Percentiles rank a stretch among this genome's conserved stretches.
These are phyloP conservation scores for Megatriorchis doriae DNA, from an alignment of 2,113 vertebrate genomes.

Conservation along the genomic window DNA sequence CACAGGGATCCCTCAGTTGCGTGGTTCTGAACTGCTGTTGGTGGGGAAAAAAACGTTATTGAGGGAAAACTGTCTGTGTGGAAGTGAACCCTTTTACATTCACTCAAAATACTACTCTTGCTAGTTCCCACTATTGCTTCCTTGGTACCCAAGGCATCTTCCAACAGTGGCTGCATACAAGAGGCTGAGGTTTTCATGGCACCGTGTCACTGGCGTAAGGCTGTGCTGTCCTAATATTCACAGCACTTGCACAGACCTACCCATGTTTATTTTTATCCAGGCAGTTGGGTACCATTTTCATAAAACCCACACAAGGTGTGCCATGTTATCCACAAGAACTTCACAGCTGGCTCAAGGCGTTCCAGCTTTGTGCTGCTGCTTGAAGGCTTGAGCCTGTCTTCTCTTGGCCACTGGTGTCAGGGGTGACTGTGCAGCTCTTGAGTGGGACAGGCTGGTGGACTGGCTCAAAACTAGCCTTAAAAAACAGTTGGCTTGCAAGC, in stretches of 20 bases:
- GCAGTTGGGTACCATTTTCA: not conserved
- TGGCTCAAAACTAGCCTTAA: not conserved
- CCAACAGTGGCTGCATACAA: not conserved
- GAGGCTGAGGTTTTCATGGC: not conserved
- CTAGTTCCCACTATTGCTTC: not conserved
- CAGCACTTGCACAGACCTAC: not conserved
- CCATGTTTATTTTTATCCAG: not conserved
- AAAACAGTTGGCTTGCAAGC: not conserved
- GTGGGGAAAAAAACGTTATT: not conserved
- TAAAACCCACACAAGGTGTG: not conserved
- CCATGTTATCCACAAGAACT: not conserved
- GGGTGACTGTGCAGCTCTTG: not conserved
- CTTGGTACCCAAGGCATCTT: not conserved
- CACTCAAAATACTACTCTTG: not conserved
- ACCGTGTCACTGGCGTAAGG: rapidly evolving
- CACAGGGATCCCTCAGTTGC: not conserved
- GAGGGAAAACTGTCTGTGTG: not conserved
- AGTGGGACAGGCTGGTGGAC: not conserved
- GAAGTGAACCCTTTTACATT: not conserved
- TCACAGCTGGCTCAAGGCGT: not conserved
- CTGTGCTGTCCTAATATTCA: not conserved
- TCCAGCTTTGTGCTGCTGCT: not conserved
- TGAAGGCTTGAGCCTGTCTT: rapidly evolving
- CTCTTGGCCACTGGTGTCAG: not conserved
- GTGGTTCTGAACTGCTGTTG: not conserved